Evolutionary conservation across 37 sponge, comb jelly and placozoan genomes (phyloP).

Genomic region (Eunapius fragilis): DNA sequence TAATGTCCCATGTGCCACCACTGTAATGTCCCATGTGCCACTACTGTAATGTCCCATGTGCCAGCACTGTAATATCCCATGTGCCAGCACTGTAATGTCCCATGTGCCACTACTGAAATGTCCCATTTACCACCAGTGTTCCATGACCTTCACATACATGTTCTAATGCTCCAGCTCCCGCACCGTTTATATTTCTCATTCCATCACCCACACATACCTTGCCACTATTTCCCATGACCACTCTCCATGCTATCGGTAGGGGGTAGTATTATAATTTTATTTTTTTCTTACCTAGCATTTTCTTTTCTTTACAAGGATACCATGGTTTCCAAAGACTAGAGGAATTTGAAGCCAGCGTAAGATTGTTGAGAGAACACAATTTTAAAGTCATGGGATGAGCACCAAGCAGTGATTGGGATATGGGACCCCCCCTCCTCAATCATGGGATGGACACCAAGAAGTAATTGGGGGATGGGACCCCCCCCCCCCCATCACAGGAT

Average conservation of each 20-base stretch:
- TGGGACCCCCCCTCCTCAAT: too few species aligned
- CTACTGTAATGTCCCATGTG: neutral
- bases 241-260: too few species aligned
- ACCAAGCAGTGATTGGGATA: too few species aligned
- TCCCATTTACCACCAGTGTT: neutral
- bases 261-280: too few species aligned
- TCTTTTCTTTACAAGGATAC: neutral
- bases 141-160: too few species aligned
- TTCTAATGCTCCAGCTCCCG: too few species aligned
- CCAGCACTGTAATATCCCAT: neutral
- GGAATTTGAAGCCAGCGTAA: neutral
- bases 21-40: neutral
- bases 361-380: neutral
- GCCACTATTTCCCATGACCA: neutral
- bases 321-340: neutral
- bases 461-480: too few species aligned
- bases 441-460: too few species aligned
- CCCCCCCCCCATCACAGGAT: too few species aligned
- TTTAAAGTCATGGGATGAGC: too few species aligned
- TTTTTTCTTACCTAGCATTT: neutral
- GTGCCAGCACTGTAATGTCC: neutral
- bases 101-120: neutral
- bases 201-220: too few species aligned
- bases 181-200: too few species aligned
- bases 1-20: neutral